Conservation (phyloP, 2,113 vertebrate genomes). For the Microcebus murinus region DNA sequence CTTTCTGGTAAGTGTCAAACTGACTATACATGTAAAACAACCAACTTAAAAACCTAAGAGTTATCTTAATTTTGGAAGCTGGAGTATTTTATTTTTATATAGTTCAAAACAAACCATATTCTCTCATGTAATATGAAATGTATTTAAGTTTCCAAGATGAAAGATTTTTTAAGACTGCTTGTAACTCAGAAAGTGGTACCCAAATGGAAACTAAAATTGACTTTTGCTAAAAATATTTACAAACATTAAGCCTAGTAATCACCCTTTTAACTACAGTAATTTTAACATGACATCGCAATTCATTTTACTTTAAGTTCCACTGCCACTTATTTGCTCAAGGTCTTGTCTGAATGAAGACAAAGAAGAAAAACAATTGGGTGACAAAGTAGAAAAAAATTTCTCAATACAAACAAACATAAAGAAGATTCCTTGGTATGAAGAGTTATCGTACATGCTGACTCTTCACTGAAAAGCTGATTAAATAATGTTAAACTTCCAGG, state of each 20-base stretch:
- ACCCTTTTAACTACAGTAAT: neutral
- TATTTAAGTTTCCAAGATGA: neutral
- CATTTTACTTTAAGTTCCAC: neutral
- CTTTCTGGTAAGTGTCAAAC: neutral
- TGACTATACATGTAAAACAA: neutral
- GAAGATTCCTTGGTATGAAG: neutral
- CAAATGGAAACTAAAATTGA: neutral
- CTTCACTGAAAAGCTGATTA: neutral
- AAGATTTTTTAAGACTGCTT: neutral
- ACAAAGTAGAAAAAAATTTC: neutral
- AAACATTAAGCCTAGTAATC: neutral
- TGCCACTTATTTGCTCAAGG: neutral
- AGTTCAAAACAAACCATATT: neutral
- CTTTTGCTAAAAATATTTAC: neutral
- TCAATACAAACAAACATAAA: neutral
- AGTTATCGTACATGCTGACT: neutral
- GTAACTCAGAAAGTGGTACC: neutral
- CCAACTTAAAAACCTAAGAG: neutral
- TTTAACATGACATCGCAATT: neutral
- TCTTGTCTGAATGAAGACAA: neutral
- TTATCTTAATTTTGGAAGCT: neutral
- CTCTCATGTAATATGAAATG: neutral
- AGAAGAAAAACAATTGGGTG: neutral
- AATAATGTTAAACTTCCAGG: conserved; percentile 14
- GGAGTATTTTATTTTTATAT: neutral